phyloP scores from a whole-genome alignment of 2,113 vertebrate species.

The Pleuronectes platessa region DNA sequence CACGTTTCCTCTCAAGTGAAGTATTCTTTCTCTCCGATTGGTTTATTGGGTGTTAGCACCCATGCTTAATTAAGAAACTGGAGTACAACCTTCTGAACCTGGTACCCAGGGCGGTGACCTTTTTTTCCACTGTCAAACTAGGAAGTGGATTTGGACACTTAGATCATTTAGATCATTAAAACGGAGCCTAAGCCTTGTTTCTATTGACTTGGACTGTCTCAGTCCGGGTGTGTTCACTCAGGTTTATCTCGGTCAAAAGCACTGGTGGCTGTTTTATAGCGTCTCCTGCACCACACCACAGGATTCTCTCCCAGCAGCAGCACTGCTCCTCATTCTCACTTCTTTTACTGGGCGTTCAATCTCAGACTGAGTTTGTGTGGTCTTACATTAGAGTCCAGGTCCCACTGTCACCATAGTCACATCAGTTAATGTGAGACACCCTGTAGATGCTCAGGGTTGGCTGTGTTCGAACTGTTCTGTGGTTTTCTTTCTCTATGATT shows the following conservation, averaged over 20 bases:
- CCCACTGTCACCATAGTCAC: constrained; percentile 3
- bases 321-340: too few relatives aligned
- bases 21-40: not conserved
- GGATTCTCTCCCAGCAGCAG: too few relatives aligned
- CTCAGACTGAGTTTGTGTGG: constrained; percentile 1
- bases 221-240: not conserved
- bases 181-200: not conserved
- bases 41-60: not conserved
- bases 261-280: too few relatives aligned
- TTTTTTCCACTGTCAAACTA: not conserved
- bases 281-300: not conserved
- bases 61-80: not conserved
- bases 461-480: too few relatives aligned
- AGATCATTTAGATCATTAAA: not conserved
- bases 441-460: too few relatives aligned
- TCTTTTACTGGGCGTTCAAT: too few relatives aligned
- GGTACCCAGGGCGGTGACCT: not conserved
- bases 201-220: not conserved
- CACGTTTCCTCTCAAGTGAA: not conserved
- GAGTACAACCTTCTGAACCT: not conserved
- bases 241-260: too few relatives aligned
- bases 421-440: constrained; percentile 11
- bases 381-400: not conserved
- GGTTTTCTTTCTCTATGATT: not conserved
- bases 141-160: not conserved